Percentiles rank a stretch among this genome's conserved stretches.
phyloP scores from a whole-genome alignment of 2,888 invertebrate genomes.

The Lepeophtheirus nordmannii region DNA sequence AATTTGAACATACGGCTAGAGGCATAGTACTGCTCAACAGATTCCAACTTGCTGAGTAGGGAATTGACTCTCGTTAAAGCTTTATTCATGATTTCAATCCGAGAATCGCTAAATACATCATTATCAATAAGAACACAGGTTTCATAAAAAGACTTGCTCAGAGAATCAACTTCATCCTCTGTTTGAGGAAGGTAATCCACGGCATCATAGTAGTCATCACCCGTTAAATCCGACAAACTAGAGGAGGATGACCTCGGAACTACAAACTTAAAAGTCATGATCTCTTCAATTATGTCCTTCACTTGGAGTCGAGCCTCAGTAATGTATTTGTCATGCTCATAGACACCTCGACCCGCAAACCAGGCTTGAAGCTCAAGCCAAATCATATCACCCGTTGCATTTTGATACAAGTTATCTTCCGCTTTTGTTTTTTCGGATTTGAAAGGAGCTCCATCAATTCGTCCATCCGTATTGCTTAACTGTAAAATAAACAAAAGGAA shows the following conservation, averaged over 20 bases:
- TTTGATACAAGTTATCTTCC: conserved; percentile 75
- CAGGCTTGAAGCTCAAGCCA: conserved; percentile 80
- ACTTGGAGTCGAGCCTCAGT: conserved; percentile 56
- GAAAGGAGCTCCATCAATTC: conserved; percentile 8
- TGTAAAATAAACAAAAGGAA: conserved; percentile 19
- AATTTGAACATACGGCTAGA: conserved; percentile 32
- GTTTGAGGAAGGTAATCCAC: not conserved
- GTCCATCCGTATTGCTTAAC: conserved; percentile 22
- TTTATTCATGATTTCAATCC: conserved; percentile 27
- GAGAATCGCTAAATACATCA: conserved; percentile 7
- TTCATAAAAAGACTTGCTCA: not conserved
- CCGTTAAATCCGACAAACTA: conserved; percentile 23
- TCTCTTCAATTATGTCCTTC: conserved; percentile 51
- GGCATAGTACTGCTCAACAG: conserved; percentile 34
- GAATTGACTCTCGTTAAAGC: conserved; percentile 32
- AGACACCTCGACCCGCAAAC: conserved; percentile 54
- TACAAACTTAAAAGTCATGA: conserved; percentile 53
- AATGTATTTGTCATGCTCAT: conserved; percentile 61
- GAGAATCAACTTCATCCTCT: conserved; percentile 7
- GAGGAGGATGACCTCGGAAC: conserved; percentile 28
- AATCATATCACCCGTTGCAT: conserved; percentile 69
- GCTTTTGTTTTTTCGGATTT: conserved; percentile 41
- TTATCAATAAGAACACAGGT: not conserved
- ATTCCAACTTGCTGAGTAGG: conserved; percentile 32
- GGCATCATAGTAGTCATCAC: conserved; percentile 12